A percentile compares a stretch with the other conserved stretches of the same genome.
Evolutionary conservation across 1,140 invertebrate genomes (phyloP).

Genomic region (Drosophila ogumai): DNA sequence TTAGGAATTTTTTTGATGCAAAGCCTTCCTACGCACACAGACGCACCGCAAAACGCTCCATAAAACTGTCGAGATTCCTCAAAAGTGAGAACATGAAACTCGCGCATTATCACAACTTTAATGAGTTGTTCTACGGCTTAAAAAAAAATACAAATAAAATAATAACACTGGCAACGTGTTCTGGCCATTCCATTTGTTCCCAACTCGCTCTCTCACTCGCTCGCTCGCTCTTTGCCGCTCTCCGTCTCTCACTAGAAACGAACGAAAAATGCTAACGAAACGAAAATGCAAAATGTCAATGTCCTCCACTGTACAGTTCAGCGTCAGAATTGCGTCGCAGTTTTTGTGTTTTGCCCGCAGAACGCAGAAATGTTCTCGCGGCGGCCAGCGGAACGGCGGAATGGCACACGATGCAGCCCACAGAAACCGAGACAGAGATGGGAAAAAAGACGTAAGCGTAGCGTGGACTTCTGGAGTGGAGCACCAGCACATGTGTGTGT

Average conservation of each 20-base stretch:
- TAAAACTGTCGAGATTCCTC: conserved; percentile 59
- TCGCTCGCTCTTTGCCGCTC: conserved; percentile 14
- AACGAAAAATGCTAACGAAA: conserved; percentile 83
- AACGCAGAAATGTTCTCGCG: conserved; percentile 58
- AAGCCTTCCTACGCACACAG: no score
- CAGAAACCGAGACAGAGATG: neutral
- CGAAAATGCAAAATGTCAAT: conserved; percentile 85
- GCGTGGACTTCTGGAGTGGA: conserved; percentile 49
- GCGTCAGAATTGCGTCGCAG: conserved; percentile 81
- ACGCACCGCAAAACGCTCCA: conserved; percentile 28
- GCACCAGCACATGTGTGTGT: conserved; percentile 3
- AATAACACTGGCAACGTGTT: conserved; percentile 45
- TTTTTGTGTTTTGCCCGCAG: conserved; percentile 76
- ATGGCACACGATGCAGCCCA: conserved; percentile 54
- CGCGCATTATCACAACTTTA: conserved; percentile 77
- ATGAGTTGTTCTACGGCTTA: conserved; percentile 60
- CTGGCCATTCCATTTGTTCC: conserved; percentile 39
- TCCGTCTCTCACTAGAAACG: conserved; percentile 44
- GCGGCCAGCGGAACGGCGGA: conserved; percentile 45
- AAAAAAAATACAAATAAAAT: conserved; percentile 25
- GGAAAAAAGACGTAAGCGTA: conserved; percentile 47
- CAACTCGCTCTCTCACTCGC: conserved; percentile 26
- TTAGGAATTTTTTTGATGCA: no score
- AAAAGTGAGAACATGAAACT: conserved; percentile 56
- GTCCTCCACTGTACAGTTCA: conserved; percentile 83